Evolutionary conservation across 2,797 vertebrate genomes (phyloP).

Genomic region (Threskiornis aethiopicus): DNA sequence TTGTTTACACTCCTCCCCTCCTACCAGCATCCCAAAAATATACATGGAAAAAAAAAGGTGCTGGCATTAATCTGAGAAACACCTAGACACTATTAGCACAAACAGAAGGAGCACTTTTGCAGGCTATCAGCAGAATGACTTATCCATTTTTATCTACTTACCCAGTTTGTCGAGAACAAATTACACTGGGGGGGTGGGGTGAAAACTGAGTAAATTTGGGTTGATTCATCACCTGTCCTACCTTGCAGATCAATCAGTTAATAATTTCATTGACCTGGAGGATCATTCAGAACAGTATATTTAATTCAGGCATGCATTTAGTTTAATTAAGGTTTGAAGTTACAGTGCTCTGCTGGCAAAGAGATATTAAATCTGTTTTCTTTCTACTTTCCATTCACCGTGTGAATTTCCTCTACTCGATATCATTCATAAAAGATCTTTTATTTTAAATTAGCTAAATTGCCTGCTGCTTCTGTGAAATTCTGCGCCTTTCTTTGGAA

Average conservation of each 20-base stretch:
- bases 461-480: neutral
- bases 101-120: neutral
- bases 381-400: constrained; percentile 24
- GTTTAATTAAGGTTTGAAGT: constrained; percentile 71
- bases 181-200: neutral
- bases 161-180: constrained; percentile 40
- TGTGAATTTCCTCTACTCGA: neutral
- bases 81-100: neutral
- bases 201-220: constrained; percentile 69
- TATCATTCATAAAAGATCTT: constrained; percentile 20
- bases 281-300: constrained; percentile 68
- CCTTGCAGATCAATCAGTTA: constrained; percentile 73
- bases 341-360: constrained; percentile 52
- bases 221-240: constrained; percentile 73
- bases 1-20: neutral
- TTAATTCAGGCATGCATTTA: constrained; percentile 74
- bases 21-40: neutral
- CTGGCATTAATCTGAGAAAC: neutral
- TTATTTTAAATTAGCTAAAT: constrained; percentile 3
- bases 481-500: neutral
- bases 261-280: constrained; percentile 70
- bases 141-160: constrained; percentile 60
- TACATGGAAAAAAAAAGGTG: neutral
- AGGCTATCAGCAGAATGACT: neutral
- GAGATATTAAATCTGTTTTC: constrained; percentile 55